phyloP scores from a whole-genome alignment of 2,113 vertebrate species.

The Nymphicus hollandicus region DNA sequence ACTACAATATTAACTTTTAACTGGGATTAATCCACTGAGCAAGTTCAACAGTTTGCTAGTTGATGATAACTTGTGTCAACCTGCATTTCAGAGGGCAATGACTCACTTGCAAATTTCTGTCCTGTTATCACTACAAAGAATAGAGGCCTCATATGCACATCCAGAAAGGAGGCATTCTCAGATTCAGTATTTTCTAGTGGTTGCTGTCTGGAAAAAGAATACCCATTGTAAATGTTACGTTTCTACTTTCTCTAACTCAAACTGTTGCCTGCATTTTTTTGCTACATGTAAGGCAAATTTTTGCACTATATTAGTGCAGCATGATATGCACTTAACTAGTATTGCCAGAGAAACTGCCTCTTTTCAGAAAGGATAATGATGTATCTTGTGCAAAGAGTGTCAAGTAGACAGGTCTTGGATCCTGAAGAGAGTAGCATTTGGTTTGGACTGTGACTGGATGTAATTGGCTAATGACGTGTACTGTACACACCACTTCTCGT shows the following conservation, averaged over 20 bases:
- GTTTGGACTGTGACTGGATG: conserved; percentile 70
- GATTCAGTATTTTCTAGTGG: conserved; percentile 75
- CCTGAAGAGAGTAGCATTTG: conserved; percentile 73
- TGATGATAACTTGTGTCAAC: conserved; percentile 53
- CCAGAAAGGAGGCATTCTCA: conserved; percentile 70
- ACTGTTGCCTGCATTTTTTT: conserved; percentile 82
- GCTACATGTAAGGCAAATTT: conserved; percentile 85
- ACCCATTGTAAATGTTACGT: conserved; percentile 73
- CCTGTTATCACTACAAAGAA: conserved; percentile 54
- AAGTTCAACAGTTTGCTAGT: conserved; percentile 42
- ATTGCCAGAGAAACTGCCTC: conserved; percentile 91
- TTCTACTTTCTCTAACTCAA: conserved; percentile 78
- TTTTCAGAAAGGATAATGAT: conserved; percentile 83
- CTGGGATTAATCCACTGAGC: conserved; percentile 36
- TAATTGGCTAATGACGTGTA: conserved; percentile 58
- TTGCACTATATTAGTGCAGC: conserved; percentile 99
- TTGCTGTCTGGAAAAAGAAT: conserved; percentile 78
- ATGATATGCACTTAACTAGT: conserved; percentile 91
- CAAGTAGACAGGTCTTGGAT: conserved; percentile 62
- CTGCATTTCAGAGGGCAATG: conserved; percentile 61
- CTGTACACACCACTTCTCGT: conserved; percentile 53
- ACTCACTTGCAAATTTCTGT: conserved; percentile 62
- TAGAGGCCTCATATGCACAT: conserved; percentile 54
- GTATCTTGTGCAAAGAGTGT: conserved; percentile 80
- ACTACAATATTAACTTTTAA: conserved; percentile 38